Evolutionary conservation across 2,888 invertebrate species (phyloP), one percentile per base, ranked within the genome.

Genomic region (Neocrepidodera transversa): DNA sequence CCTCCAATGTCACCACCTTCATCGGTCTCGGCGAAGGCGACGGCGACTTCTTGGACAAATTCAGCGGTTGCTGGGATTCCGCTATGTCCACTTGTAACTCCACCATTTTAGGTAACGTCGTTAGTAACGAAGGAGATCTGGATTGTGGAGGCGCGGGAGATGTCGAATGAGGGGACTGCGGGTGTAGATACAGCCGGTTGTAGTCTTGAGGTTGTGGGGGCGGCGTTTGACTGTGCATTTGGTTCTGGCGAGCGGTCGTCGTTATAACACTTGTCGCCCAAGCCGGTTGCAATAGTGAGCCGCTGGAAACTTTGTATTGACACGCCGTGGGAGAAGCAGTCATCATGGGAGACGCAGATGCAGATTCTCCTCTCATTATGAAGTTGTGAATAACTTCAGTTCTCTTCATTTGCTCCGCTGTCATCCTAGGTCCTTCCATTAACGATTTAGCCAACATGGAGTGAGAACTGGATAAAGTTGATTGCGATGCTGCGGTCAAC

Each of bases 351-450:
- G 83, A 82, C 0, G 82, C 79, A 13, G 67, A 58, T 0, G 81
- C 78, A 11, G 71, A 63, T 6, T 82, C 79, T 2, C 87, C 88
- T 61, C 92, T 86, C 87, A 94, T 92, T 79, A 95, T 92, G 80
- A 92, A 93, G 78, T 91, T 93, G 81, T 94, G 94, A 76, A 95
- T 93, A 74, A 94, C 90, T 80, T 95, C 95, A 28, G 93, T 92
- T 74, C 93, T 89, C 79, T 94, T 93, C 81, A 93, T 86, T 82
- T 94, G 93, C 80, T 95, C 95, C 50, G 93, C 92, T 38, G 93
- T 94, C 92, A 94, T 93, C 70, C 93, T 86, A 5, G 95, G 94
- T n/a, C 93, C 93, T 76, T 93, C 94, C 90, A 93, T 93, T 65
- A 95, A 81, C 60, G 93, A 92, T 77, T 92, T 92, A 68, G 95